Base-by-base conservation (phyloP, 2,888 invertebrate genomes). In the Pseudococcus jackbeardsleyi region DNA sequence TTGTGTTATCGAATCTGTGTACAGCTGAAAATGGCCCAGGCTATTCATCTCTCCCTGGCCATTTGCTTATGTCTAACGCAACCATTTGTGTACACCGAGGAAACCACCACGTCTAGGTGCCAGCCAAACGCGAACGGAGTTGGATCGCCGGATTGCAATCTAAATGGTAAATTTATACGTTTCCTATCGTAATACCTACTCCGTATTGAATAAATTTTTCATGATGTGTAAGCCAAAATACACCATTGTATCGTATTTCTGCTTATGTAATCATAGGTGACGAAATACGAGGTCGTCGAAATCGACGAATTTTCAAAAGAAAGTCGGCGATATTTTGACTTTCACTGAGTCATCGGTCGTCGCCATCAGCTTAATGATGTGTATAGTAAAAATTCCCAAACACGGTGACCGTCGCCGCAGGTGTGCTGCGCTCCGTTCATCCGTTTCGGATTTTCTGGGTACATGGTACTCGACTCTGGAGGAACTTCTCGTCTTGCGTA, bases 11-110 rank as follows among this genome's bases (percentile, higher is more conserved):
- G 26, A 3, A 33, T 33, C 26, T 2, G 26, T 33, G 26, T 33
- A n/a, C n/a, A 33, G 26, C 26, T 17, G 12, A 39, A 77, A 77
- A 77, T 77, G 77, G 77, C 15, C 77, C 15, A 77, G 77, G 33
- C 5, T 77, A 39, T 77, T 77, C 77, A 77, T 39, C 77, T 77
- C 5, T 26, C 0, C 26, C 15, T 77, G 22, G 15, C 39, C 33
- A 12, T 77, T 26, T 77, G 77, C 39, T 77, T 77, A 17, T 77
- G 77, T 77, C 39, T 77, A 39, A 77, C 77, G 39, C 77, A 39
- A 77, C 12, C 15, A 50, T 4, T 33, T 77, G 77, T 77, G 39
- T 17, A 39, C 33, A 1, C 22, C 39, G 77, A 77, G 9, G 77
- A 77, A 15, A 77, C 39, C 33, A 39, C 39, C 12, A 77, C 77